Conservation (phyloP, 2,888 invertebrate species). For the Sipha maydis region DNA sequence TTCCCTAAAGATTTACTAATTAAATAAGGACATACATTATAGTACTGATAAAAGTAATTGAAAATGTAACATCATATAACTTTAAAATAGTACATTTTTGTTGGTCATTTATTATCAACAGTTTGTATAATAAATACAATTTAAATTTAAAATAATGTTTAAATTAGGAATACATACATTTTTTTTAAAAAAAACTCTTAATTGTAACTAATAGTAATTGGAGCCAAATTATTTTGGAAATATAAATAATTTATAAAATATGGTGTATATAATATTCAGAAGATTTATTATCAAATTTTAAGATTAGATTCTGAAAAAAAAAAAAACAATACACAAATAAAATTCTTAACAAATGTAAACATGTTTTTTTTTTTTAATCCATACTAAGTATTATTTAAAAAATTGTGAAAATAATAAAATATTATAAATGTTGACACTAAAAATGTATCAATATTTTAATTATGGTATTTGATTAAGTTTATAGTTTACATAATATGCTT, state of each 20-base stretch:
- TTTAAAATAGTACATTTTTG: too few relatives aligned
- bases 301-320: conserved; percentile 4
- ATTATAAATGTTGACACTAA: conserved; percentile 1
- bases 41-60: too few relatives aligned
- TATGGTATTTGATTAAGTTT: conserved; percentile 18
- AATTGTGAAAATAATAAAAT: conserved; percentile 3
- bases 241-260: not conserved
- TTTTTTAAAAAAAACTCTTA: not conserved
- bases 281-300: not conserved
- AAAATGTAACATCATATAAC: too few relatives aligned
- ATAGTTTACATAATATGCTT: conserved; percentile 28
- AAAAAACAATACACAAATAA: conserved; percentile 15
- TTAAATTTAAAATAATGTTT: not conserved
- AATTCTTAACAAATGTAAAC: not conserved
- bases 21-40: too few relatives aligned
- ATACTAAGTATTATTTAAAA: not conserved
- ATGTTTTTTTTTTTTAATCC: not conserved
- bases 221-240: not conserved
- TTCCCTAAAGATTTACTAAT: too few relatives aligned
- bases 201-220: not conserved
- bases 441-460: conserved; percentile 13
- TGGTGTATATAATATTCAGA: not conserved
- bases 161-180: not conserved
- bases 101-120: too few relatives aligned
- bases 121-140: too few relatives aligned